Conservation (phyloP, 2,888 invertebrate species). For the Agrotis clavis region DNA sequence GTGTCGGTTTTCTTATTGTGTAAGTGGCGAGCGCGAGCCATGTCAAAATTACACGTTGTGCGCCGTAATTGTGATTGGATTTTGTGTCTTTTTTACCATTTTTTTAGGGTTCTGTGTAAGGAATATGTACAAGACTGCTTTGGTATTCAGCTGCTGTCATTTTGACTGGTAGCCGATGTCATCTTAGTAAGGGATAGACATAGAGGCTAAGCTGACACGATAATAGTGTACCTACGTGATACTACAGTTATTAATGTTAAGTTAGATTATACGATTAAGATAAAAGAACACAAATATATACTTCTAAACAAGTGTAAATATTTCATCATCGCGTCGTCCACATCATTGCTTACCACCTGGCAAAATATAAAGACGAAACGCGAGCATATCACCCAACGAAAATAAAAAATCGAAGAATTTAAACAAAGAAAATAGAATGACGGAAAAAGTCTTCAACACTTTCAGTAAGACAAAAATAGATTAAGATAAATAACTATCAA, state of each 20-base stretch:
- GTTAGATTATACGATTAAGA: neutral
- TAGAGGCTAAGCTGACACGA: too few relatives aligned
- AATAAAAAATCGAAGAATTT: too few relatives aligned
- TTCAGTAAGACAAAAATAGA: too few relatives aligned
- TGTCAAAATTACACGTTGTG: constrained; percentile 80
- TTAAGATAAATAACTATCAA: too few relatives aligned
- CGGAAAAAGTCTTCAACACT: too few relatives aligned
- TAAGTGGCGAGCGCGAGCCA: constrained; percentile 72
- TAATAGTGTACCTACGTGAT: neutral
- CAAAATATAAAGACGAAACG: too few relatives aligned
- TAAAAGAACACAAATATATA: too few relatives aligned
- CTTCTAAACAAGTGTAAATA: too few relatives aligned
- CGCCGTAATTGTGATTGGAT: constrained; percentile 88
- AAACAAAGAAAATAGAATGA: too few relatives aligned
- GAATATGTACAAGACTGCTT: neutral
- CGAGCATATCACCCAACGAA: too few relatives aligned
- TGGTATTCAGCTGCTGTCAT: neutral
- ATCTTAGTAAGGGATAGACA: neutral
- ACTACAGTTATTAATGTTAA: neutral
- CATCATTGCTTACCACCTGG: too few relatives aligned
- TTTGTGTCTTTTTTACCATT: constrained; percentile 81
- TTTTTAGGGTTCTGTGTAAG: constrained; percentile 63
- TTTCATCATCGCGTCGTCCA: too few relatives aligned
- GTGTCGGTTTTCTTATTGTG: constrained; percentile 69
- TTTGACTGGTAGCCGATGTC: neutral